phyloP scores from a whole-genome alignment of 2,888 invertebrate genomes.

The Nemapogon koenigi region DNA sequence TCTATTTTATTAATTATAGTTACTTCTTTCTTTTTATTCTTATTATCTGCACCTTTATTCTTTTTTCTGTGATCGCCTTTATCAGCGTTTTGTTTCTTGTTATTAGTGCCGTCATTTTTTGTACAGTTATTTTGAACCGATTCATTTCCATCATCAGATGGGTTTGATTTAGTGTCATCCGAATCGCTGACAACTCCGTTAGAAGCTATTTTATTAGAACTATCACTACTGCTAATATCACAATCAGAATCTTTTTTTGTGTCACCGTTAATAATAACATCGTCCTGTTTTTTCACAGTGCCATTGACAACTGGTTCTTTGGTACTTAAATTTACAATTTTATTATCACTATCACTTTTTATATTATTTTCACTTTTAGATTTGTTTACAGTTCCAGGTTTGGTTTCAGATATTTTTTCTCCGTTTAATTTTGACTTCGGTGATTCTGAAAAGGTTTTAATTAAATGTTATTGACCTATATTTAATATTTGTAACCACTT shows the following conservation, averaged over 20 bases:
- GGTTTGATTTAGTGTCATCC: constrained; percentile 44
- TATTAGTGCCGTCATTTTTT: constrained; percentile 26
- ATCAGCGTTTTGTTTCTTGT: constrained; percentile 28
- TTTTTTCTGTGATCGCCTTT: constrained; percentile 29
- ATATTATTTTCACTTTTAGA: constrained; percentile 40
- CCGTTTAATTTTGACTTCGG: constrained; percentile 35
- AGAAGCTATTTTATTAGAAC: constrained; percentile 50
- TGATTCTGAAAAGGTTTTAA: constrained; percentile 46
- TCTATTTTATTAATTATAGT: constrained; percentile 23
- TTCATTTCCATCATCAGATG: constrained; percentile 39
- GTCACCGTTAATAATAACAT: constrained; percentile 44
- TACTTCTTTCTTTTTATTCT: constrained; percentile 34
- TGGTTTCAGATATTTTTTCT: constrained; percentile 36
- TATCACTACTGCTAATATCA: constrained; percentile 61
- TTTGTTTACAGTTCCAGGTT: constrained; percentile 30
- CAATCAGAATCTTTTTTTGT: constrained; percentile 52
- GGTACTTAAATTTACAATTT: constrained; percentile 43
- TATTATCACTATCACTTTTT: constrained; percentile 32
- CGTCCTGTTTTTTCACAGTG: constrained; percentile 34
- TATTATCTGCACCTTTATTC: constrained; percentile 30
- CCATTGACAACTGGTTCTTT: constrained; percentile 56
- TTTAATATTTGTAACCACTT: too few relatives aligned
- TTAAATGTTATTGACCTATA: too few relatives aligned
- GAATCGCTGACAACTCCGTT: constrained; percentile 53
- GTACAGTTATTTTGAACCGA: constrained; percentile 25